Evolutionary conservation across 1,140 invertebrate species (phyloP).

Genomic region (Plodia interpunctella): DNA sequence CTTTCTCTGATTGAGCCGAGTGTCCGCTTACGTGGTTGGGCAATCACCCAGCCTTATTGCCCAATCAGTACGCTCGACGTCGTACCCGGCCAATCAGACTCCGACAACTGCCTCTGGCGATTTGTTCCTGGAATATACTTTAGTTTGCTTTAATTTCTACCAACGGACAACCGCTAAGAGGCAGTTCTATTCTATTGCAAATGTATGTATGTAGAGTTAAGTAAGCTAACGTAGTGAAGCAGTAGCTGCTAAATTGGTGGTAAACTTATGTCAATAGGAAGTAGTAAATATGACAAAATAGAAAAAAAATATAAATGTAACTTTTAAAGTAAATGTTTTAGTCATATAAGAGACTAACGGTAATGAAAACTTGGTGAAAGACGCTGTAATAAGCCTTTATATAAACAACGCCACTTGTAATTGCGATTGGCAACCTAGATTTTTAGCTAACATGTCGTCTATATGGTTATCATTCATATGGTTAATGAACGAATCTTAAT

Average conservation of each 20-base stretch:
- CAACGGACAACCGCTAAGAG: constrained; percentile 36
- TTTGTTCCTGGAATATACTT: constrained; percentile 41
- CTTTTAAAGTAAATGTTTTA: constrained; percentile 67
- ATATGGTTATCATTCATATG: constrained; percentile 51
- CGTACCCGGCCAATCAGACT: constrained; percentile 60
- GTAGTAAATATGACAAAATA: constrained; percentile 60
- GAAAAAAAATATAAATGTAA: constrained; percentile 63
- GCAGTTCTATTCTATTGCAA: constrained; percentile 56
- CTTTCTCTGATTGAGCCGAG: constrained; percentile 61
- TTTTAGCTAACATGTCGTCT: constrained; percentile 50
- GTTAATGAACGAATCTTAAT: constrained; percentile 60
- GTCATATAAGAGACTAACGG: constrained; percentile 61
- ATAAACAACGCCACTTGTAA: constrained; percentile 58
- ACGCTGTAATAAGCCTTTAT: constrained; percentile 72
- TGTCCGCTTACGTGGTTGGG: constrained; percentile 74
- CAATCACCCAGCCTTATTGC: constrained; percentile 77
- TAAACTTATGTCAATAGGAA: constrained; percentile 75
- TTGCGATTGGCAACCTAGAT: constrained; percentile 74
- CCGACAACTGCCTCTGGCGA: constrained; percentile 45
- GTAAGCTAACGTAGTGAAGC: constrained; percentile 59
- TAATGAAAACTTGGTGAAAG: constrained; percentile 74
- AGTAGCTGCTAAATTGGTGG: constrained; percentile 70
- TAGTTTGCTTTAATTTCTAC: constrained; percentile 39
- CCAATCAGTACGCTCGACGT: constrained; percentile 69
- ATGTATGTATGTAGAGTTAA: constrained; percentile 77